Base-by-base conservation (phyloP, 1,140 invertebrate species). In the Hyposmocoma kahamanoa region DNA sequence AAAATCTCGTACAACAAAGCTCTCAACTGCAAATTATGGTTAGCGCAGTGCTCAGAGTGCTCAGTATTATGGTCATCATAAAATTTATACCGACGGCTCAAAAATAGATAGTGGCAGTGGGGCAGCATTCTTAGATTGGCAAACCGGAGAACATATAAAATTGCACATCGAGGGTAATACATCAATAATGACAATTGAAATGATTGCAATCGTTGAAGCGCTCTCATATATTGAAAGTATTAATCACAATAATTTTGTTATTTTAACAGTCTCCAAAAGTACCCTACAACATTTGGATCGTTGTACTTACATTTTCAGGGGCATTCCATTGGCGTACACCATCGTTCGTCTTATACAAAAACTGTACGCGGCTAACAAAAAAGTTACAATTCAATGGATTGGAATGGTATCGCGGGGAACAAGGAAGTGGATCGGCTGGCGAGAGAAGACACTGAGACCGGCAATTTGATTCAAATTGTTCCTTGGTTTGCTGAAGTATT, bases 321-420 rank as follows among this genome's bases (percentile, higher is more conserved):
- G 47, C 6, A 19, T 11, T 30, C 17, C 47, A 13, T 20, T 30
- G 10, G 47, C 47, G 1, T 49, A 49, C 20, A 8, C 22, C 4
- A 49, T 49, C 10, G 1, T 49, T 2, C 22, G 41, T 10, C 8
- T 11, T 17, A 39, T 47, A 17, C 13, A 24, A 3, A 30, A 42
- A 24, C 28, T 26, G 13, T n/a, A 10, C 10, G 5, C 3, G n/a
- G 5, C 17, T 2, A 18, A 10, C 17, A 47, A 26, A 42, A 39
- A 1, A 9, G n/a, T 49, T 9, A 11, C 8, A 1, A 18, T 49
- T 9, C 47, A 49, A 18, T 49, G 47, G 47, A 30, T 49, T 13
- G 24, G 13, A 49, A 42, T 39, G 47, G 47, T 9, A 2, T 49
- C 5, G n/a, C 11, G 11, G 47, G 47, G 2, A 49, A 49, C 32